Evolutionary conservation across 2,797 vertebrate genomes (phyloP).

Genomic region (Alectoris magna): DNA sequence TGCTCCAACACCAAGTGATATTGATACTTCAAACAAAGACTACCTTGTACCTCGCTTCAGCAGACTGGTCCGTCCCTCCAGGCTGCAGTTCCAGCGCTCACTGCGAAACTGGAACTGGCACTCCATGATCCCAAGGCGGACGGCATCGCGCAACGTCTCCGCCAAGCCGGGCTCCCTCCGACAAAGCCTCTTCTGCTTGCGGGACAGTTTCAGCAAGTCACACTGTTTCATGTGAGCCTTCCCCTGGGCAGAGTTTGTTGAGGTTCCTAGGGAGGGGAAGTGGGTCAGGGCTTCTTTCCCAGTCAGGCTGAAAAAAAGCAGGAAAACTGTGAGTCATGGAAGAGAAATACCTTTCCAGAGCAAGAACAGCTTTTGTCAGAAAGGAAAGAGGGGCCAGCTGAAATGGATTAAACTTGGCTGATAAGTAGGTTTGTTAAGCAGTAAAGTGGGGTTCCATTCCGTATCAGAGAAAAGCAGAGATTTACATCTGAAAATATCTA

Average conservation of each 20-base stretch:
- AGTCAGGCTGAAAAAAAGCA: conserved; percentile 82
- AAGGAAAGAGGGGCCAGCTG: not conserved
- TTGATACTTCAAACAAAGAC: not conserved
- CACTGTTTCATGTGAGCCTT: conserved; percentile 94
- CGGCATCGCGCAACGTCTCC: conserved; percentile 92
- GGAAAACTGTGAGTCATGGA: not conserved
- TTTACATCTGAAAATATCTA: not conserved
- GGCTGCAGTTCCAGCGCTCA: conserved; percentile 98
- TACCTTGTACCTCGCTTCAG: conserved; percentile 91
- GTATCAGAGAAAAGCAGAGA: not conserved
- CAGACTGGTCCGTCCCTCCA: conserved; percentile 92
- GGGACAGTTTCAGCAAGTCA: conserved; percentile 91
- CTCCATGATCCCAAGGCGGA: conserved; percentile 91
- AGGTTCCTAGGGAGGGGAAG: conserved; percentile 80
- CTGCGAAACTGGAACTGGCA: conserved; percentile 95
- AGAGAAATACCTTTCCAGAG: not conserved
- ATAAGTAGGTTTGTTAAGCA: not conserved
- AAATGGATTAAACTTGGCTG: not conserved
- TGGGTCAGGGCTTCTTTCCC: conserved; percentile 92
- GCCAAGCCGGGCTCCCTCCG: conserved; percentile 94
- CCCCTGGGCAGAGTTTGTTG: conserved; percentile 58
- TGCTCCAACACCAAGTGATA: not conserved
- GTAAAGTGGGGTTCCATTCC: not conserved
- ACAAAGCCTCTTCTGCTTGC: conserved; percentile 92
- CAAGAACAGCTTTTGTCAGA: not conserved